These are phyloP conservation scores for Cheilosia vulpina DNA, from an alignment of 2,888 invertebrate species.

Conservation along the genomic window DNA sequence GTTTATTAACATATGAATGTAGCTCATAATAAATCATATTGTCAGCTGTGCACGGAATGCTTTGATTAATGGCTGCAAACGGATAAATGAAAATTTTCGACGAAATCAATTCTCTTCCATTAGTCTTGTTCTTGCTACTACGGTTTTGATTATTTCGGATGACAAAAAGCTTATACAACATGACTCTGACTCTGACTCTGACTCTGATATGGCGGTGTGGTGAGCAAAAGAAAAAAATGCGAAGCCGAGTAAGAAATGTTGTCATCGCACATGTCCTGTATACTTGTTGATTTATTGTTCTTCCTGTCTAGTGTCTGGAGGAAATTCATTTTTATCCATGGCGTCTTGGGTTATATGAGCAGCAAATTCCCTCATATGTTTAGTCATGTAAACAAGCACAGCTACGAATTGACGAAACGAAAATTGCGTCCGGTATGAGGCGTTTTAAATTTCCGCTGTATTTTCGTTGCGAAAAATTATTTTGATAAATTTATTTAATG, in stretches of 20 bases:
- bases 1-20: constrained; percentile 59
- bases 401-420: constrained; percentile 12
- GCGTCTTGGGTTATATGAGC: constrained; percentile 16
- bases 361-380: constrained; percentile 10
- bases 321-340: constrained; percentile 62
- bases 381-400: constrained; percentile 4
- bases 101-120: constrained; percentile 62
- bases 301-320: constrained; percentile 73
- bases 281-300: constrained; percentile 72
- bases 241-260: constrained; percentile 62
- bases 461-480: too few species aligned
- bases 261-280: constrained; percentile 71
- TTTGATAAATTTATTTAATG: too few species aligned
- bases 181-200: neutral
- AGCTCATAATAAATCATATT: constrained; percentile 67
- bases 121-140: constrained; percentile 15
- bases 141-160: constrained; percentile 47
- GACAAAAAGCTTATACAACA: constrained; percentile 64
- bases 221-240: constrained; percentile 3
- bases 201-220: constrained; percentile 9
- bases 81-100: constrained; percentile 63
- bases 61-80: constrained; percentile 70
- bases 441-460: neutral
- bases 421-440: neutral
- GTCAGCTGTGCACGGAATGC: constrained; percentile 50